phyloP scores from a whole-genome alignment of 2,888 invertebrate genomes.

The Aromia moschata region DNA sequence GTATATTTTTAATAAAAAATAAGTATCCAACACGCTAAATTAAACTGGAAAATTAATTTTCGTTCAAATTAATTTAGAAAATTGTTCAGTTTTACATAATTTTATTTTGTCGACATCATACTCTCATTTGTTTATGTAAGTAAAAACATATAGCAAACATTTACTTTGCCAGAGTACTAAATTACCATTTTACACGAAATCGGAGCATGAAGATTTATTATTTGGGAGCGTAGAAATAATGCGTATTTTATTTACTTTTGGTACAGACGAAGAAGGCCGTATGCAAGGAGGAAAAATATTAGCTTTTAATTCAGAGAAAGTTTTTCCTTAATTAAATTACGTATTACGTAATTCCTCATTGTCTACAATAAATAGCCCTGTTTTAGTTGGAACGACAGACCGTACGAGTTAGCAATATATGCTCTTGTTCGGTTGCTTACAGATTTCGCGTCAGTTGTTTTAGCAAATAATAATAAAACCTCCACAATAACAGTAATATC shows the following conservation, averaged over 20 bases:
- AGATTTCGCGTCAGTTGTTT: conserved; percentile 8
- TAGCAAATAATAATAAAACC: conserved; percentile 39
- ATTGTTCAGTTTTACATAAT: too few species aligned
- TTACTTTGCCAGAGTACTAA: background rate
- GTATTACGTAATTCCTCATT: conserved; percentile 32
- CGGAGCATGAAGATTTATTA: conserved; percentile 2
- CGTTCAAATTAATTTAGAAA: too few species aligned
- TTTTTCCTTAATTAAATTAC: conserved; percentile 39
- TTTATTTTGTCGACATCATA: too few species aligned
- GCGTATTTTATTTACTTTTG: conserved; percentile 1
- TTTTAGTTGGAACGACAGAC: conserved; percentile 7
- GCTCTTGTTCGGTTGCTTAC: conserved; percentile 2
- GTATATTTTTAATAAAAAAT: too few species aligned
- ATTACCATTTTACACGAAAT: background rate
- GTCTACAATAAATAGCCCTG: conserved; percentile 20
- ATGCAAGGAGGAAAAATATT: conserved; percentile 16
- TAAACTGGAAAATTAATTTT: too few species aligned
- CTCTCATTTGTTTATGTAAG: too few species aligned
- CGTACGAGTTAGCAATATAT: conserved; percentile 12
- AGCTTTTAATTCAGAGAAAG: background rate
- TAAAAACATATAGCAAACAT: background rate
- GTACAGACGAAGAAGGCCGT: background rate
- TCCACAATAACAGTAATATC: conserved; percentile 30
- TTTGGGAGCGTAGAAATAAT: background rate
- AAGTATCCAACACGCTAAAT: too few species aligned